A percentile compares a stretch with the other conserved stretches of the same genome.
Evolutionary conservation across 2,113 vertebrate genomes (phyloP).

Genomic region (Bos javanicus): DNA sequence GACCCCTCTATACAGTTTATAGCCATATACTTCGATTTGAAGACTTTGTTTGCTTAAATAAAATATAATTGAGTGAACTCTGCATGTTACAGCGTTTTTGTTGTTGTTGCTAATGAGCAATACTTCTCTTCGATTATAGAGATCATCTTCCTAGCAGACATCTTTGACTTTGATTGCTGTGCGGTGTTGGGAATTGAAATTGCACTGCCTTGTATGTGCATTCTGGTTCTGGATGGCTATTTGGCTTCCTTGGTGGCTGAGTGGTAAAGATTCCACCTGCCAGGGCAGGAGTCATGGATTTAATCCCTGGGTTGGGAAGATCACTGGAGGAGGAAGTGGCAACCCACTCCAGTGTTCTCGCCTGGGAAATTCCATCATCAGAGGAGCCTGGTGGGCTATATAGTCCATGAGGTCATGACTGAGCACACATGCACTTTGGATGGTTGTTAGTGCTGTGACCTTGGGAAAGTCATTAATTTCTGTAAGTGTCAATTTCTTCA

Average conservation of each 20-base stretch:
- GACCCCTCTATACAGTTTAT: conserved; percentile 59
- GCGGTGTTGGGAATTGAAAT: neutral
- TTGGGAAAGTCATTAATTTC: neutral
- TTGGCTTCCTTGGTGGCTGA: neutral
- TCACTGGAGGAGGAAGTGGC: neutral
- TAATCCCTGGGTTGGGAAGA: neutral
- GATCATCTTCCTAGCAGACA: neutral
- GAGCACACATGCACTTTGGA: neutral
- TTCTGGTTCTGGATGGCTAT: neutral
- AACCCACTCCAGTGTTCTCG: neutral
- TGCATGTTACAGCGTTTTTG: neutral
- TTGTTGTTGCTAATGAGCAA: neutral
- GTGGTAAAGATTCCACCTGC: neutral
- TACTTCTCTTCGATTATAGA: neutral
- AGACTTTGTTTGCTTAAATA: conserved; percentile 53
- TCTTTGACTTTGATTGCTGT: neutral
- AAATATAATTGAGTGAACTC: conserved; percentile 18
- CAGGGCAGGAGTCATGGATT: neutral
- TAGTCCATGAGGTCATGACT: neutral
- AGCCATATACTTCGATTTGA: conserved; percentile 58
- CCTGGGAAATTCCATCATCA: neutral
- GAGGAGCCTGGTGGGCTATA: neutral
- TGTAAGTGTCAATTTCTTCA: neutral
- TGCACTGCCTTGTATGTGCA: neutral
- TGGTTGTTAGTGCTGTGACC: neutral